Evolutionary conservation across 1,140 invertebrate genomes (phyloP).

Genomic region (Aleiodes sp.): DNA sequence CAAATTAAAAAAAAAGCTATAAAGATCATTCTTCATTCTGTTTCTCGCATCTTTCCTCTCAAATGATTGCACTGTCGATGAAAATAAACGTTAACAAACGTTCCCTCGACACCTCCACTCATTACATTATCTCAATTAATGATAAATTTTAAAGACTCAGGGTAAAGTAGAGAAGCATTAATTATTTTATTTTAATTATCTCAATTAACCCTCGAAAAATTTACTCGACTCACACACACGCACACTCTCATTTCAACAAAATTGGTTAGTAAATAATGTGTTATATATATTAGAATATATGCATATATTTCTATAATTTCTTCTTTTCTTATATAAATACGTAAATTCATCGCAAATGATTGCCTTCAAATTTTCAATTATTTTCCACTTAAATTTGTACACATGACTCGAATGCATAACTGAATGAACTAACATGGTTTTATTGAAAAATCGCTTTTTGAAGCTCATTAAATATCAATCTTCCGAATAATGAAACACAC

Average conservation of each 20-base stretch:
- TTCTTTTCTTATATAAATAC: conserved; percentile 51
- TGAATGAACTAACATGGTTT: neutral
- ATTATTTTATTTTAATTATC: no score
- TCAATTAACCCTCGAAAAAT: neutral
- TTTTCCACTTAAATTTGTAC: conserved; percentile 53
- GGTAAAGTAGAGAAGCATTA: no score
- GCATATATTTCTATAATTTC: conserved; percentile 26
- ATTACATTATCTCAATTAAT: no score
- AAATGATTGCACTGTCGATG: neutral
- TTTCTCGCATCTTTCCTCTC: neutral
- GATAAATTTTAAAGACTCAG: no score
- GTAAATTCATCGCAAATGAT: conserved; percentile 45
- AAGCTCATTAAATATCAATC: neutral
- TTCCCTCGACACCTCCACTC: neutral
- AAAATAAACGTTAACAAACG: neutral
- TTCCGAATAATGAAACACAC: no score
- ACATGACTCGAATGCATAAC: conserved; percentile 41
- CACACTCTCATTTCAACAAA: neutral
- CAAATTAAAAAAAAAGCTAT: conserved; percentile 8
- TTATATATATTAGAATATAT: conserved; percentile 27
- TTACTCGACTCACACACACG: conserved; percentile 13
- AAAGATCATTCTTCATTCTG: neutral
- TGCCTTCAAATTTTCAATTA: neutral
- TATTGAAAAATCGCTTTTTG: neutral
- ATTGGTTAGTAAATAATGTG: conserved; percentile 23